Evolutionary conservation across 2,888 invertebrate genomes (phyloP).

Genomic region (Ochropleura leucogaster): DNA sequence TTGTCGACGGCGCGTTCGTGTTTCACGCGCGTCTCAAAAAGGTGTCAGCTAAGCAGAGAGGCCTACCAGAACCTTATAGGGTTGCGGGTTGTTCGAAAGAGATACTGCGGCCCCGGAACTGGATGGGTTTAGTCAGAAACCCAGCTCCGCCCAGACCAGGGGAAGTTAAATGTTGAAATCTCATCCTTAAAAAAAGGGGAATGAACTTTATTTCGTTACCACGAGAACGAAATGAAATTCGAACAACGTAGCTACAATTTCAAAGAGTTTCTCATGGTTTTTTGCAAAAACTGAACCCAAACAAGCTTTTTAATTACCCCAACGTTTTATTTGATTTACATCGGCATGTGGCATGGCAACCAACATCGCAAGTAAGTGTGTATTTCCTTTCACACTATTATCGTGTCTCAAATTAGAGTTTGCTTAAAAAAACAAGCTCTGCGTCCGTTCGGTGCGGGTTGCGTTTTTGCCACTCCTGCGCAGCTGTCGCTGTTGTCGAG

Average conservation of each 20-base stretch:
- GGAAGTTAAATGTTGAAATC: too few relatives aligned
- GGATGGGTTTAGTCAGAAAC: too few relatives aligned
- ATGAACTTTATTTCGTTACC: conserved; percentile 24
- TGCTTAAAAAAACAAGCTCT: conserved; percentile 56
- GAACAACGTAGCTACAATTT: neutral
- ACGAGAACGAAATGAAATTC: neutral
- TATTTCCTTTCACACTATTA: conserved; percentile 51
- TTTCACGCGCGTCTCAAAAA: too few relatives aligned
- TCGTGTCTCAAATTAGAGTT: conserved; percentile 46
- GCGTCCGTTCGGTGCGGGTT: conserved; percentile 63
- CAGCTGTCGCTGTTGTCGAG: conserved; percentile 70
- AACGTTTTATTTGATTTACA: conserved; percentile 33
- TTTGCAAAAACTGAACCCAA: conserved; percentile 2
- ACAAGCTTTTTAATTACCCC: conserved; percentile 33
- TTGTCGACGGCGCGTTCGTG: neutral
- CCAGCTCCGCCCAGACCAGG: too few relatives aligned
- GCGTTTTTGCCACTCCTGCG: conserved; percentile 61
- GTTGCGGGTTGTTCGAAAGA: too few relatives aligned
- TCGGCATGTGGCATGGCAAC: conserved; percentile 35
- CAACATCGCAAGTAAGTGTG: conserved; percentile 31
- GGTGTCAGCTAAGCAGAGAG: too few relatives aligned
- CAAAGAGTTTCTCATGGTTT: conserved; percentile 1
- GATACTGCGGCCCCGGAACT: too few relatives aligned
- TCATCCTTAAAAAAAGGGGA: neutral
- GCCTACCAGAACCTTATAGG: too few relatives aligned